Evolutionary conservation across 2,113 vertebrate species (phyloP).

Genomic region (Sorex araneus): DNA sequence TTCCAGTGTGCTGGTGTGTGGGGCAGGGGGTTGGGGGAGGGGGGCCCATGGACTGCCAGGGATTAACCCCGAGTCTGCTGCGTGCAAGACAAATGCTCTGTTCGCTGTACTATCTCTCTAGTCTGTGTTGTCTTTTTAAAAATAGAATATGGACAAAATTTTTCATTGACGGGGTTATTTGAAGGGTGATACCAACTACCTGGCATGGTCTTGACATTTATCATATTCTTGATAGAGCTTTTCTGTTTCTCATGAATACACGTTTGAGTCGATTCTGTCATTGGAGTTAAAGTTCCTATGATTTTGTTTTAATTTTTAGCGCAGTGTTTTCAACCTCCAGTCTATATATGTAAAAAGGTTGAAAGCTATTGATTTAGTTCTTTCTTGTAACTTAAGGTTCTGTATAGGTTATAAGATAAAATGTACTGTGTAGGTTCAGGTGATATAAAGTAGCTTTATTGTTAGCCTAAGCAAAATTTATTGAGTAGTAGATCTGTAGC

Average conservation of each 20-base stretch:
- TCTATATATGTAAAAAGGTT: too few species aligned
- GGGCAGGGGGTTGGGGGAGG: too few species aligned
- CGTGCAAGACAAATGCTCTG: too few species aligned
- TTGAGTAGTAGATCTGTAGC: constrained; percentile 24
- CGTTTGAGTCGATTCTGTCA: constrained; percentile 49
- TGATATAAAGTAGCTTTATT: constrained; percentile 28
- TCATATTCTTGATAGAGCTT: background rate
- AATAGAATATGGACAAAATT: background rate
- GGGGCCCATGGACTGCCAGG: too few species aligned
- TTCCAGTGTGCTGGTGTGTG: too few species aligned
- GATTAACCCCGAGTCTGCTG: too few species aligned
- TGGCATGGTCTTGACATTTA: background rate
- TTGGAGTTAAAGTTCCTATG: constrained; percentile 7
- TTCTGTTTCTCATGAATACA: background rate
- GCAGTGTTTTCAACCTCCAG: too few species aligned
- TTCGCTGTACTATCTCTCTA: too few species aligned
- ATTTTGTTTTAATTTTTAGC: background rate
- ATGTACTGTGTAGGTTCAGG: background rate
- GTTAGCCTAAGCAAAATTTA: background rate
- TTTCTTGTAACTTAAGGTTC: constrained; percentile 30
- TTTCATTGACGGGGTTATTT: background rate
- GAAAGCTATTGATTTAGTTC: too few species aligned
- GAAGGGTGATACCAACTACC: background rate
- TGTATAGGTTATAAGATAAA: background rate
- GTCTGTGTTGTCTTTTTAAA: background rate